A percentile compares a stretch with the other conserved stretches of the same genome.
These are phyloP conservation scores for Cricetomys ansorgei DNA, from an alignment of 2,113 vertebrate genomes.

Conservation along the genomic window DNA sequence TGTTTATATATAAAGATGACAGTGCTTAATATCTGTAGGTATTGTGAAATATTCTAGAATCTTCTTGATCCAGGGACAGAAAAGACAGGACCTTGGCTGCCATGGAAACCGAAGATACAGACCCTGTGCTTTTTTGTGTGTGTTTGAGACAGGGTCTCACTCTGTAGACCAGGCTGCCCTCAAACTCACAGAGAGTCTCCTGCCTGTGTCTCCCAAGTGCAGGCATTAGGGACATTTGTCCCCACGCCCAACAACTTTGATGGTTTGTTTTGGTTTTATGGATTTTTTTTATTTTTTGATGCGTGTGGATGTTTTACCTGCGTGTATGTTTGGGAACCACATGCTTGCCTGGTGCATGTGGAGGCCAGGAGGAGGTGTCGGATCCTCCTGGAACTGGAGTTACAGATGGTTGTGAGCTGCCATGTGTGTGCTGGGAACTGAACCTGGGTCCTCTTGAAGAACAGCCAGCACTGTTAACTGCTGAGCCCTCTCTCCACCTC, in stretches of 20 bases:
- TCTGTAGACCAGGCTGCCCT: neutral
- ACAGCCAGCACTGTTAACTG: neutral
- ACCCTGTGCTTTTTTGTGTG: neutral
- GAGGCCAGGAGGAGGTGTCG: neutral
- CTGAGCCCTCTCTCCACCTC: neutral
- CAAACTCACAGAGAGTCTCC: neutral
- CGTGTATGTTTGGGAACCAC: neutral
- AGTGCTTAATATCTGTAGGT: neutral
- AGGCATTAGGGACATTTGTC: neutral
- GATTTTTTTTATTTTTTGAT: neutral
- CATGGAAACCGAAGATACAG: neutral
- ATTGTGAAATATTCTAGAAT: neutral
- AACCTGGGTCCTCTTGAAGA: neutral
- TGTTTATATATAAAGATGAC: neutral
- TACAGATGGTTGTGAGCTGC: neutral
- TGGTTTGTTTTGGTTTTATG: neutral
- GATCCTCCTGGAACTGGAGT: neutral
- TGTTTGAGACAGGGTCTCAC: neutral
- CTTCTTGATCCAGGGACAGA: neutral
- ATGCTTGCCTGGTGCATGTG: neutral
- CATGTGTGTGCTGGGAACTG: neutral
- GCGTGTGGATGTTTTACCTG: neutral
- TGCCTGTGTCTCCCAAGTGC: neutral
- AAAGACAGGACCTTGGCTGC: neutral
- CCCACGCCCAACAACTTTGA: neutral